Base-by-base conservation (phyloP, 2,797 vertebrate species). In the Poecilia velifera region DNA sequence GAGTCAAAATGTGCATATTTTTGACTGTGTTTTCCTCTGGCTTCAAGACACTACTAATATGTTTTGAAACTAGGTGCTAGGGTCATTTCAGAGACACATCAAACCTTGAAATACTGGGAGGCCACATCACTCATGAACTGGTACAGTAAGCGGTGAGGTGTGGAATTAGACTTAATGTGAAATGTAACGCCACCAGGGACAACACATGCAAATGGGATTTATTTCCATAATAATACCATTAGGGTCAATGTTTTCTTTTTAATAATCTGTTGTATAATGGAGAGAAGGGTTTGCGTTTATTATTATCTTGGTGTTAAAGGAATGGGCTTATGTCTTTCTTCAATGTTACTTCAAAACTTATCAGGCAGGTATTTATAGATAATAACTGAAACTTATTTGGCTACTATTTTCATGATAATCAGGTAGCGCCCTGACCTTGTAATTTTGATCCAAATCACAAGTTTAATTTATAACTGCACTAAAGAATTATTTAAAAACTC, bases 141-240 rank as follows among this genome's bases (percentile, higher is more conserved):
- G 62, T n/a, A 39, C n/a, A 47, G 49, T 22, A 45, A 68, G 25
- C 4, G 31, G 45, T 51, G 74, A 73, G 45, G 39, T 72, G 36
- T 77, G 39, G 13, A 36, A 46, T 34, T 82, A 57, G 25, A 49
- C 59, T 59, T 51, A 73, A 73, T 76, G 57, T 72, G 46, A 79
- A 73, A 31, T 9, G 43, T 28, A 72, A 49, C 47, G n/a, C 57
- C 55, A 78, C 73, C 53, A 81, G 72, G 74, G 70, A 73, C 70
- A 81, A 62, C 34, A 53, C 22, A 81, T 76, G 18, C 39, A 78
- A 85, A 74, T 78, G 28, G 25, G 3, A 59, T 25, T 74, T 47
- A 85, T 82, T 85, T 80, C 45, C 76, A 82, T 85, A 76, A 84
- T 76, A 73, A 73, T 25, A 59, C 46, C 72, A 78, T 82, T 79